phyloP scores from a whole-genome alignment of 2,113 vertebrate species.

The Callipepla squamata region DNA sequence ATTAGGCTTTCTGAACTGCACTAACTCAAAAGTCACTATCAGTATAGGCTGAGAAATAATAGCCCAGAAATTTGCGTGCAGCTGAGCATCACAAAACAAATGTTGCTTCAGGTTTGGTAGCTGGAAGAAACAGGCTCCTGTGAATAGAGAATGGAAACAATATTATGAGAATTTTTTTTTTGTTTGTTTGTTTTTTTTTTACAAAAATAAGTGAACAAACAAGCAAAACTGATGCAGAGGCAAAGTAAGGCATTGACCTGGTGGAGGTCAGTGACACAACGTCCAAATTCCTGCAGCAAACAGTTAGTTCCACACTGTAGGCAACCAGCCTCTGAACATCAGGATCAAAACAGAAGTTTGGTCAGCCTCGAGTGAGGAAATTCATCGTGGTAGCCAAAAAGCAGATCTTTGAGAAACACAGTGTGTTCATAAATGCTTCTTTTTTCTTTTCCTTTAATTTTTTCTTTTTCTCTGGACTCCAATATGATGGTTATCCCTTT shows the following conservation, averaged over 20 bases:
- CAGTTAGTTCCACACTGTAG: too few species aligned
- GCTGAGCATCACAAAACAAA: neutral
- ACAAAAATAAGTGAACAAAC: neutral
- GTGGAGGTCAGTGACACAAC: rapidly evolving
- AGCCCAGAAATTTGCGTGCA: neutral
- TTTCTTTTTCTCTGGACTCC: neutral
- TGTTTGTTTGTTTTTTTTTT: too few species aligned
- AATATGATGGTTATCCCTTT: neutral
- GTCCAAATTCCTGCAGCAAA: neutral
- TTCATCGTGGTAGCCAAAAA: rapidly evolving
- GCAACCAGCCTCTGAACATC: rapidly evolving
- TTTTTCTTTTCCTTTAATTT: neutral
- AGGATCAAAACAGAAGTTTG: neutral
- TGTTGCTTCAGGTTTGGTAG: neutral
- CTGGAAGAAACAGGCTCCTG: neutral
- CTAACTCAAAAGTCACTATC: neutral
- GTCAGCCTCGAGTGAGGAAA: neutral
- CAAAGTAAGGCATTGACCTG: neutral
- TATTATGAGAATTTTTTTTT: neutral
- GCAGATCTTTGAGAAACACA: neutral
- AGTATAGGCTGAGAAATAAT: neutral
- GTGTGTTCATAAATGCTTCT: neutral
- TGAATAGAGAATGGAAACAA: rapidly evolving
- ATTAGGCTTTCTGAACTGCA: neutral
- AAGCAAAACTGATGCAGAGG: neutral